These are phyloP conservation scores for Strix uralensis DNA, from an alignment of 2,113 vertebrate species.

Conservation along the genomic window DNA sequence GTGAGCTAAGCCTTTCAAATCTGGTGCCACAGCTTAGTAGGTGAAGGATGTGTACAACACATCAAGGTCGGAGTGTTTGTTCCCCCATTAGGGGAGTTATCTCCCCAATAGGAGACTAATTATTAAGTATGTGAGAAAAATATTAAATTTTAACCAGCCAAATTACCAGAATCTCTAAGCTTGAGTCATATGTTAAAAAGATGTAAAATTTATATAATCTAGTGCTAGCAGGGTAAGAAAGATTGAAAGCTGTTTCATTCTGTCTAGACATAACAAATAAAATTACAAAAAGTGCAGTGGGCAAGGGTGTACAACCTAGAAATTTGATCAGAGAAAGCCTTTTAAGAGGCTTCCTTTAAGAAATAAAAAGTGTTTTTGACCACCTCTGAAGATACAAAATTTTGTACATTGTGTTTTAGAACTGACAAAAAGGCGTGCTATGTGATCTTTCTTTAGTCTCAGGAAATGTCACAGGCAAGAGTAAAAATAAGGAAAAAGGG, in stretches of 20 bases:
- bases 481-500: background rate
- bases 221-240: background rate
- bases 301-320: background rate
- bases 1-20: background rate
- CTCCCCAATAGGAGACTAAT: background rate
- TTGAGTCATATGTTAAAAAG: background rate
- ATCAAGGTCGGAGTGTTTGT: background rate
- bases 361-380: background rate
- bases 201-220: slow-evolving; percentile 35
- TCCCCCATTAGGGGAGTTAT: too few species aligned
- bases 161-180: slow-evolving; percentile 5
- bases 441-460: background rate
- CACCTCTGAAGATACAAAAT: background rate
- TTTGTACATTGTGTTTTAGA: background rate
- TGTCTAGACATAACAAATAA: background rate
- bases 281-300: background rate
- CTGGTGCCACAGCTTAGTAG: background rate
- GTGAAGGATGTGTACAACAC: background rate
- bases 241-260: background rate
- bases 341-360: background rate
- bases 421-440: background rate
- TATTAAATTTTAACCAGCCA: background rate
- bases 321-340: background rate
- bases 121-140: background rate
- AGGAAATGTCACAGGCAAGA: background rate